Evolutionary conservation across 2,113 vertebrate genomes (phyloP).

Genomic region (Podarcis muralis): DNA sequence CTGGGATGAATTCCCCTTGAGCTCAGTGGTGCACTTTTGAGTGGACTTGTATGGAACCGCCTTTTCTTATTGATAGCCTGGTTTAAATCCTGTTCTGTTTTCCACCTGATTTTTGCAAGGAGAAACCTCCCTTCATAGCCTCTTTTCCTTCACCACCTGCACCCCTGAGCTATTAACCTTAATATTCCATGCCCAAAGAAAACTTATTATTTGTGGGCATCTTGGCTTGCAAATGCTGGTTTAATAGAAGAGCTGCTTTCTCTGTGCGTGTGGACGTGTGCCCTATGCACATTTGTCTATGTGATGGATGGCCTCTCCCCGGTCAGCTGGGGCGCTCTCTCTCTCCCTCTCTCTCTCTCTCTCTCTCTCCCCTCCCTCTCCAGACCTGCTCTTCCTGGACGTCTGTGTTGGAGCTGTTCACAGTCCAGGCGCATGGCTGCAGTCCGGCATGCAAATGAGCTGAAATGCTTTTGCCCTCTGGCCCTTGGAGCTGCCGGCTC

Average conservation of each 20-base stretch:
- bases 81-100: background rate
- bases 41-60: background rate
- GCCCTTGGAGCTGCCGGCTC: slow-evolving; percentile 45
- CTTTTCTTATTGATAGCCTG: background rate
- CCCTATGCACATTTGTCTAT: background rate
- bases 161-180: background rate
- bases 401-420: slow-evolving; percentile 56
- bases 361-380: too few species aligned
- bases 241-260: background rate
- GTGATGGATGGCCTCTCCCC: background rate
- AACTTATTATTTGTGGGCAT: background rate
- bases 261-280: background rate
- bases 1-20: background rate
- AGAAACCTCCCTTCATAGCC: background rate
- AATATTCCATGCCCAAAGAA: background rate
- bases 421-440: slow-evolving; percentile 70
- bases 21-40: background rate
- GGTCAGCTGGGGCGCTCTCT: slow-evolving; percentile 51
- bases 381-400: slow-evolving; percentile 67
- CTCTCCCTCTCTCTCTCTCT: slow-evolving; percentile 40
- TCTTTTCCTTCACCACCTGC: background rate
- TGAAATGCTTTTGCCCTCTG: slow-evolving; percentile 64
- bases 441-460: slow-evolving; percentile 70
- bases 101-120: background rate
- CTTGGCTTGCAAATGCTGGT: background rate